Percentiles rank a stretch among this genome's conserved stretches.
Conservation (phyloP, 1,140 invertebrate genomes). For the Zaprionus kolodkinae region DNA sequence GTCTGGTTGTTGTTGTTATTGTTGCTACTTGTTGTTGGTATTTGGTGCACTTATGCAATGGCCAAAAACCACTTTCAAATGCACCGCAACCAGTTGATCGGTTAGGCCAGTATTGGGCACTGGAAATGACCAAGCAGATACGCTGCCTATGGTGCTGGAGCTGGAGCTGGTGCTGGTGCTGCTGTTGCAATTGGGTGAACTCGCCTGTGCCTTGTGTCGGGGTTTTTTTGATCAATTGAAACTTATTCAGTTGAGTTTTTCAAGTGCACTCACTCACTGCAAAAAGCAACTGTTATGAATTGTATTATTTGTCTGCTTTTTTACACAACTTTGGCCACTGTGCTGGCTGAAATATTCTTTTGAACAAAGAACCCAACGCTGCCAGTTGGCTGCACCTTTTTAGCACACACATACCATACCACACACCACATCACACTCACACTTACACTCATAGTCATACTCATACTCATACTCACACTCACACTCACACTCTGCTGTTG, state of each 20-base stretch:
- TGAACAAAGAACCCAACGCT: conserved; percentile 43
- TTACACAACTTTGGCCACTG: conserved; percentile 19
- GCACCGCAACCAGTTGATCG: conserved; percentile 55
- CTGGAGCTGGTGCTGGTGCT: background rate
- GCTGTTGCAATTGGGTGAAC: background rate
- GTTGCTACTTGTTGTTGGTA: conserved; percentile 44
- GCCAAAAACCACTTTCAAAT: conserved; percentile 79
- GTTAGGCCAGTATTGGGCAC: conserved; percentile 1
- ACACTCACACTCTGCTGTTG: conserved; percentile 9
- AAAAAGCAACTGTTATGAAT: background rate
- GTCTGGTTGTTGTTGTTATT: conserved; percentile 49
- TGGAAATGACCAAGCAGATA: background rate
- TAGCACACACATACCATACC: conserved; percentile 31
- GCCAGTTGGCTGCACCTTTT: conserved; percentile 66
- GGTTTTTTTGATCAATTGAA: background rate
- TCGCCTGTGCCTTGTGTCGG: background rate
- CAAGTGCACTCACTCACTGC: conserved; percentile 4
- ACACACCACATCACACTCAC: conserved; percentile 39
- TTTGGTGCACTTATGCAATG: conserved; percentile 80
- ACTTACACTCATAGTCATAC: conserved; percentile 13
- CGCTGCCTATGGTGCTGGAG: background rate
- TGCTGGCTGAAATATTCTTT: conserved; percentile 42
- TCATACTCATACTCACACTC: conserved; percentile 12
- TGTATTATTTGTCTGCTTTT: conserved; percentile 2
- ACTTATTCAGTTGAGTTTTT: background rate